Evolutionary conservation across 2,888 invertebrate species (phyloP).

Genomic region (Iselma pallidipennis): DNA sequence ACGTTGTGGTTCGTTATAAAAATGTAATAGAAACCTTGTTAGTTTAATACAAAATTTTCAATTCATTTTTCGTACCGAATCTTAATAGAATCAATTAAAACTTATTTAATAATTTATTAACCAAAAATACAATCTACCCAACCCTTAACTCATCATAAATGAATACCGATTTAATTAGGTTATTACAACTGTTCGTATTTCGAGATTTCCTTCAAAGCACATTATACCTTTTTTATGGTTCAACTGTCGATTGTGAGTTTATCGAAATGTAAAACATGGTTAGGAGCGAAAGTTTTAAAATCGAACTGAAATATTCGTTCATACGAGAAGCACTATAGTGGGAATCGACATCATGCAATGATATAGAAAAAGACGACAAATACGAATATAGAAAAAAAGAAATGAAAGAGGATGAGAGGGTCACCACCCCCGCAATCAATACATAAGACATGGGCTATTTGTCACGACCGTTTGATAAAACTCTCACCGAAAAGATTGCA

Average conservation of each 20-base stretch:
- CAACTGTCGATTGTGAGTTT: conserved; percentile 25
- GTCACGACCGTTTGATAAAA: conserved; percentile 32
- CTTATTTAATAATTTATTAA: too few relatives aligned
- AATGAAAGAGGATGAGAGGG: conserved; percentile 16
- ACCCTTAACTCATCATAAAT: too few relatives aligned
- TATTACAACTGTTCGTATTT: too few relatives aligned
- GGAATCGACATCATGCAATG: neutral
- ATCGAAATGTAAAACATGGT: conserved; percentile 29
- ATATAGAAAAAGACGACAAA: neutral
- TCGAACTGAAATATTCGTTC: conserved; percentile 5
- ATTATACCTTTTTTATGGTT: conserved; percentile 28
- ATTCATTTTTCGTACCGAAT: neutral
- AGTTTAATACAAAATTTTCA: conserved; percentile 15
- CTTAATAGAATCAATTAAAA: too few relatives aligned
- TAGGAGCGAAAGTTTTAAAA: conserved; percentile 23
- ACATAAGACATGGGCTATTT: conserved; percentile 42
- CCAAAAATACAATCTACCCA: too few relatives aligned
- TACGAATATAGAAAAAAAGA: conserved; percentile 3
- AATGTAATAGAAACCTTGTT: conserved; percentile 34
- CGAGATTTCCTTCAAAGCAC: conserved; percentile 20
- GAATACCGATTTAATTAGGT: too few relatives aligned
- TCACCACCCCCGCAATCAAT: conserved; percentile 35
- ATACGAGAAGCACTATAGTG: neutral
- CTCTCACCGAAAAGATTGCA: conserved; percentile 19
- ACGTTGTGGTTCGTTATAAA: conserved; percentile 31